A percentile compares a stretch with the other conserved stretches of the same genome.
phyloP scores from a whole-genome alignment of 1,140 invertebrate species.

The Epicauta chinensis region DNA sequence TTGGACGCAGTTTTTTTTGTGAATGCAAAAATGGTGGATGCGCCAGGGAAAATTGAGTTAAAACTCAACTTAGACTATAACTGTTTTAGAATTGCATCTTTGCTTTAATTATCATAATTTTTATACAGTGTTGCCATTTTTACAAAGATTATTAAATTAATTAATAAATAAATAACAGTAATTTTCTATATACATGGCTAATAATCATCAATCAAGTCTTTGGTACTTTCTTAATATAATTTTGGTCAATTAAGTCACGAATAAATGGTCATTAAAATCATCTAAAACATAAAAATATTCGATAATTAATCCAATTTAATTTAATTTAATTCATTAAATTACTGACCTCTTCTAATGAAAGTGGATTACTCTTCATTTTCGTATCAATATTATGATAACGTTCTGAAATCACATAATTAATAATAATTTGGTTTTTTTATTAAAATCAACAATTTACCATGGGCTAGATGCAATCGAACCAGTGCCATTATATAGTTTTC shows the following conservation, averaged over 20 bases:
- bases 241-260: conserved; percentile 45
- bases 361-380: conserved; percentile 65
- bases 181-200: not conserved
- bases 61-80: too few species aligned
- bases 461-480: conserved; percentile 63
- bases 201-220: not conserved
- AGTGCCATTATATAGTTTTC: conserved; percentile 64
- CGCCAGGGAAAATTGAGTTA: too few species aligned
- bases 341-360: conserved; percentile 66
- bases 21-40: too few species aligned
- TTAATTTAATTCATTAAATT: conserved; percentile 1
- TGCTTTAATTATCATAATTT: not conserved
- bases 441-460: conserved; percentile 53
- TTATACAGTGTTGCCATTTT: conserved; percentile 7
- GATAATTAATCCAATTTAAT: conserved; percentile 4
- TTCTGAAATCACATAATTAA: conserved; percentile 50
- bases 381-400: conserved; percentile 63
- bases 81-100: too few species aligned
- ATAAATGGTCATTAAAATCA: conserved; percentile 67
- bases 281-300: conserved; percentile 44
- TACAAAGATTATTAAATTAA: conserved; percentile 12
- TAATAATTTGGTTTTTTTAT: conserved; percentile 7
- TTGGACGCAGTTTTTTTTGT: too few species aligned
- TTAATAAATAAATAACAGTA: conserved; percentile 8
- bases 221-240: not conserved